Conservation (phyloP, 2,113 vertebrate species). For the Callipepla squamata region DNA sequence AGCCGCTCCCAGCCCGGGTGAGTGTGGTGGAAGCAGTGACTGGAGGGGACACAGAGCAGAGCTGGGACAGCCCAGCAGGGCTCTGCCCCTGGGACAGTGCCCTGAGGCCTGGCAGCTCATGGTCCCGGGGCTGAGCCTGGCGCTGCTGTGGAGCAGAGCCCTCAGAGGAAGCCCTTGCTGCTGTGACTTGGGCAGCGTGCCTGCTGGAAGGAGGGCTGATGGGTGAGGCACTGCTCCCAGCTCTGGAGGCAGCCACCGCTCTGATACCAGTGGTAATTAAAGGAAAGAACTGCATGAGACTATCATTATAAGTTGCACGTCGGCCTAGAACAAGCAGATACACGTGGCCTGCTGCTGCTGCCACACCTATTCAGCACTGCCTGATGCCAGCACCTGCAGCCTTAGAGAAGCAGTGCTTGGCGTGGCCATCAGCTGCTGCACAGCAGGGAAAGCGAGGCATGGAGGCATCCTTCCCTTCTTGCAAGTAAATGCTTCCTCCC, state of each 20-base stretch:
- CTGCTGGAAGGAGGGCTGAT: not conserved
- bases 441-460: not conserved
- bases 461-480: not conserved
- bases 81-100: too few species aligned
- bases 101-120: not conserved
- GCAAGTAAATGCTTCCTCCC: not conserved
- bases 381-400: not conserved
- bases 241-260: not conserved
- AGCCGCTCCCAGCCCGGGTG: not conserved
- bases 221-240: not conserved
- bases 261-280: not conserved
- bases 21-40: not conserved
- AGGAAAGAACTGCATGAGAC: not conserved
- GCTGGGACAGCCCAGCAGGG: too few species aligned
- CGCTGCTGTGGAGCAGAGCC: not conserved
- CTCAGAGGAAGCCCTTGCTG: not conserved
- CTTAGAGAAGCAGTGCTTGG: not conserved
- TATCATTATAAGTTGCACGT: not conserved
- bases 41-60: not conserved
- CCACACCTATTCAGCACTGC: not conserved
- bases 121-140: not conserved
- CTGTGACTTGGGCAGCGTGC: not conserved
- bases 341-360: not conserved
- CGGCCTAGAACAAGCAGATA: constrained; percentile 1
- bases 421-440: not conserved